These are phyloP conservation scores for Lasioglossum marginatum DNA, from an alignment of 2,888 invertebrate species.

Conservation along the genomic window DNA sequence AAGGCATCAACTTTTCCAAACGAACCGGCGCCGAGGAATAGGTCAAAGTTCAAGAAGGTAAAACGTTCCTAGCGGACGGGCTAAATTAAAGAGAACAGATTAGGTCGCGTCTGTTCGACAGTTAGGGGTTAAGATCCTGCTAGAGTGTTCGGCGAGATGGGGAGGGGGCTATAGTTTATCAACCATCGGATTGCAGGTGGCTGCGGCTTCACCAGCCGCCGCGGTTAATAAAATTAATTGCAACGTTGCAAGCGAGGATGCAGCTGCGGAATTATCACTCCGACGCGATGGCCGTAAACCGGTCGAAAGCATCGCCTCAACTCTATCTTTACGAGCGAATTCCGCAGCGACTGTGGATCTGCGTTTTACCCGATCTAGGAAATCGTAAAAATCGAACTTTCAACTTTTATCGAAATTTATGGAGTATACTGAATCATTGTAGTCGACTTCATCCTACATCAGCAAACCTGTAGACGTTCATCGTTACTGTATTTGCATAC, in stretches of 20 bases:
- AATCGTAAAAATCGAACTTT: neutral
- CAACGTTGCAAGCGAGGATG: neutral
- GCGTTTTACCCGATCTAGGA: slow-evolving; percentile 39
- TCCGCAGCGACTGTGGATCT: slow-evolving; percentile 50
- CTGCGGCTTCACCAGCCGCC: neutral
- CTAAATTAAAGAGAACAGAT: slow-evolving; percentile 6
- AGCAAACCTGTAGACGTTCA: no score
- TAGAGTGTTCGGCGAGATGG: neutral
- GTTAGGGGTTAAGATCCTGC: neutral
- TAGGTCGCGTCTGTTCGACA: slow-evolving; percentile 1
- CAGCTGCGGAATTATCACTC: slow-evolving; percentile 49
- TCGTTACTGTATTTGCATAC: no score
- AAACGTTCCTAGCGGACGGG: neutral
- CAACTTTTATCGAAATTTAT: no score
- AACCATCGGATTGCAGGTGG: neutral
- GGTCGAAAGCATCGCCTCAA: slow-evolving; percentile 45
- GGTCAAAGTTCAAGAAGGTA: slow-evolving; percentile 6
- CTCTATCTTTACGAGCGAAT: slow-evolving; percentile 66
- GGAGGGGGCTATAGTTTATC: neutral
- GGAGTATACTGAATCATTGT: no score
- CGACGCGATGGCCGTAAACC: slow-evolving; percentile 42
- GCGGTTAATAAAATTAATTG: slow-evolving; percentile 38
- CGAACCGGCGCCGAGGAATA: neutral
- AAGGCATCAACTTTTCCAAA: slow-evolving; percentile 6
- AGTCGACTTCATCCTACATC: no score